Evolutionary conservation across 2,797 vertebrate species (phyloP).

Genomic region (Cirrhinus mrigala): DNA sequence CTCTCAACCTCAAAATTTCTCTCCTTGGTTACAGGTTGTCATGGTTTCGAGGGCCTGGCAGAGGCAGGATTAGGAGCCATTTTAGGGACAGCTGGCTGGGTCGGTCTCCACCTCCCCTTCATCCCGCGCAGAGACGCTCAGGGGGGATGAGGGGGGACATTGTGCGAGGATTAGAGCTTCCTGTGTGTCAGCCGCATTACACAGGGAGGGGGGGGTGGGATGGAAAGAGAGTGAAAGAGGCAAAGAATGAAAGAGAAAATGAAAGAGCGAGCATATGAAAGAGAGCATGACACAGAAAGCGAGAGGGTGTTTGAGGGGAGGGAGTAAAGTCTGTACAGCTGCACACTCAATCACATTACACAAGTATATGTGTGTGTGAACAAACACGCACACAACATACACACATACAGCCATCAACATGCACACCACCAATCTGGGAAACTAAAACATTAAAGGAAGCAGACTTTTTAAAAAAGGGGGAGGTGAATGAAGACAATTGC

Average conservation of each 20-base stretch:
- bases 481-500: constrained; percentile 71
- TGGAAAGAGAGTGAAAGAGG: constrained; percentile 67
- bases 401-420: constrained; percentile 56
- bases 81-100: constrained; percentile 87
- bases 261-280: constrained; percentile 75
- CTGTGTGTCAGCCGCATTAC: constrained; percentile 84
- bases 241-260: constrained; percentile 80
- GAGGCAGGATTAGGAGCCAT: constrained; percentile 81
- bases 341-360: constrained; percentile 80
- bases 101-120: constrained; percentile 75
- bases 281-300: constrained; percentile 62
- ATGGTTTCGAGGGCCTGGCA: constrained; percentile 80
- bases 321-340: constrained; percentile 79
- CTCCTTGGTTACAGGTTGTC: constrained; percentile 82
- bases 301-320: constrained; percentile 58
- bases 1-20: constrained; percentile 77
- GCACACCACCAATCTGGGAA: constrained; percentile 63
- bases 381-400: constrained; percentile 71
- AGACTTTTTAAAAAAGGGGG: constrained; percentile 72
- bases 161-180: constrained; percentile 86
- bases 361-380: constrained; percentile 67
- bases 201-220: constrained; percentile 63
- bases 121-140: constrained; percentile 78
- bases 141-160: constrained; percentile 74
- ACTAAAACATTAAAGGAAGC: constrained; percentile 80